Percentiles rank a stretch among this genome's conserved stretches.
Evolutionary conservation across 2,888 invertebrate genomes (phyloP).

Genomic region (Eupsilia transversa): DNA sequence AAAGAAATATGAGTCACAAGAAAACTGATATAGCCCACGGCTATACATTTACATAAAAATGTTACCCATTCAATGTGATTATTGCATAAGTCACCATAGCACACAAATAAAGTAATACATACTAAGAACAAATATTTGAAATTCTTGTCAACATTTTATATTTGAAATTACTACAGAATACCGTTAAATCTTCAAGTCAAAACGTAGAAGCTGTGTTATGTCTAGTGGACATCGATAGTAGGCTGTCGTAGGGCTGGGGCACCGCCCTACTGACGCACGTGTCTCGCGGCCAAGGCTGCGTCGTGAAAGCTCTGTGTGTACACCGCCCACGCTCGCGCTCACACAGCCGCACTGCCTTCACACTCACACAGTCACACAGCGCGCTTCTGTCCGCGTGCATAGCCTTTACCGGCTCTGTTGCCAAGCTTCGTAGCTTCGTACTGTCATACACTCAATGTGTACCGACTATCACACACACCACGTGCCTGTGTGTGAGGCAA

Average conservation of each 20-base stretch:
- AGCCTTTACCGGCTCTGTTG: conserved; percentile 65
- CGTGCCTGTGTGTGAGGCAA: conserved; percentile 70
- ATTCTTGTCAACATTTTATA: conserved; percentile 30
- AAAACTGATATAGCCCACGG: conserved; percentile 17
- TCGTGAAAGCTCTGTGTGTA: conserved; percentile 88
- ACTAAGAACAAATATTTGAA: conserved; percentile 8
- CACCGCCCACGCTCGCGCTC: conserved; percentile 78
- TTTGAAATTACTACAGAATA: conserved; percentile 13
- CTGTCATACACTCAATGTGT: conserved; percentile 54
- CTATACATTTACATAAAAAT: conserved; percentile 33
- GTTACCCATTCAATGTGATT: conserved; percentile 39
- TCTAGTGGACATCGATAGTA: conserved; percentile 64
- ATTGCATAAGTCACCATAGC: conserved; percentile 38
- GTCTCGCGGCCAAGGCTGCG: conserved; percentile 90
- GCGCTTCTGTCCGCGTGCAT: conserved; percentile 32
- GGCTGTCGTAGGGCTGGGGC: conserved; percentile 66
- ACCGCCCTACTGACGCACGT: conserved; percentile 87
- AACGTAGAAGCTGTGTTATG: conserved; percentile 31
- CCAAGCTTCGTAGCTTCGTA: conserved; percentile 73
- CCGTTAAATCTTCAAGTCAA: conserved; percentile 29
- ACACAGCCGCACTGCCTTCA: conserved; percentile 52
- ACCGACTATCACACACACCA: conserved; percentile 58
- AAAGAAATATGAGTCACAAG: conserved; percentile 17
- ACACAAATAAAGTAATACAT: background rate
- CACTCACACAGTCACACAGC: conserved; percentile 41